Evolutionary conservation across 2,113 vertebrate species (phyloP), one percentile per base, ranked within the genome.

Genomic region (Aythya baeri): DNA sequence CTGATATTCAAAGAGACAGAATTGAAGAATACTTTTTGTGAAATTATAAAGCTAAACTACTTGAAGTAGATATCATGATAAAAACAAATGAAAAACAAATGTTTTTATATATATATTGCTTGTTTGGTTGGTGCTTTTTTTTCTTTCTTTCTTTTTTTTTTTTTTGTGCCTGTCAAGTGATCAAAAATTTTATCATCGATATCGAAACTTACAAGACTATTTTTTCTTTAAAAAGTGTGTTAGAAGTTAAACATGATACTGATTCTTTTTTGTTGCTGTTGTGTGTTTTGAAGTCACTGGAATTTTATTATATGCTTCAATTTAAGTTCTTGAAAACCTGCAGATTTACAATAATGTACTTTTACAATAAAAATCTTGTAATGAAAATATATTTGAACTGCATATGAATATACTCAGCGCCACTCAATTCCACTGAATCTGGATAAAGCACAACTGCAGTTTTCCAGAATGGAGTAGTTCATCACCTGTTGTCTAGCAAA

Each of bases 201-300:
- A 46, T 44, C 23, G 34, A 89, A 67, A 83, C 43, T 80, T 76
- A 29, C 9, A 61, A 79, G 41, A 43, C 12, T 46, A 31, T 67
- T 66, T 93, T 93, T 87, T 74, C 17, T 43, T 93, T 81, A 75
- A 68, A 94, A 83, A 78, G 26, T 65, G 17, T 61, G 83, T 71
- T 77, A 88, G 57, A 88, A 94, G 27, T 89, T 91, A 63, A 83
- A 83, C n/a, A 43, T 29, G 59, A 76, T 71, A 93, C 31, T 73
- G 50, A 71, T 54, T 88, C 25, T 82, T 93, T 93, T 89, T 74
- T 80, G 31, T 72, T 87, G 29, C 58, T 93, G 21, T 83, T 80
- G 9, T 44, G 9, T 74, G 58, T 89, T 95, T 96, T 95, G 89
- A 96, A 95, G 85, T 91, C 72, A 63, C 55, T 93, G 34, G 68